A percentile compares a stretch with the other conserved stretches of the same genome.
Conservation (phyloP, 35 echinoderm and acorn worm genomes). For the Holothuria glaberrima region DNA sequence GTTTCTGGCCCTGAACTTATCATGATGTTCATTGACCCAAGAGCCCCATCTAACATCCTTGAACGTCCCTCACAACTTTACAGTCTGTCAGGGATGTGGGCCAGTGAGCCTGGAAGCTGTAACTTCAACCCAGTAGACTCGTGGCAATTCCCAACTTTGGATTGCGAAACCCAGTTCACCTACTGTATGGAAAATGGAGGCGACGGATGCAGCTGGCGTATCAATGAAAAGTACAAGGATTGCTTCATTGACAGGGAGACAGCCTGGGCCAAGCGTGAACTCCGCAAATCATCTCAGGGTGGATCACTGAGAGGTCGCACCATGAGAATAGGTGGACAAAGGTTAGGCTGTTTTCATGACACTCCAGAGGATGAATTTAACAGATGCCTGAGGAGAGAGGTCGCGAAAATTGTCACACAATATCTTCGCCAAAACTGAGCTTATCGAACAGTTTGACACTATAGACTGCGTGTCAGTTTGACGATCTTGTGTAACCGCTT, state of each 20-base stretch:
- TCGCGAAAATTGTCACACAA: conserved; percentile 21
- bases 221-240: conserved; percentile 24
- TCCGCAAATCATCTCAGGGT: not conserved
- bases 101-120: not conserved
- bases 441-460: no score
- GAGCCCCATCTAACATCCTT: not conserved
- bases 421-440: not conserved
- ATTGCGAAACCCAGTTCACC: conserved; percentile 41
- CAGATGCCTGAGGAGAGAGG: conserved; percentile 16
- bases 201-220: not conserved
- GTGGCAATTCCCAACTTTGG: conserved; percentile 31
- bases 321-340: not conserved
- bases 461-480: no score
- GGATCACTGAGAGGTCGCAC: conserved; percentile 16
- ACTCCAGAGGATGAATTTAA: conserved; percentile 6
- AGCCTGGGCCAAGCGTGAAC: conserved; percentile 28
- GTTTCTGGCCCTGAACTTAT: conserved; percentile 40
- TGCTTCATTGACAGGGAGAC: conserved; percentile 42
- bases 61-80: not conserved
- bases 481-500: no score
- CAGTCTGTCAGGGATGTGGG: conserved; percentile 52
- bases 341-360: not conserved
- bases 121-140: conserved; percentile 54
- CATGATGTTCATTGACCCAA: conserved; percentile 22
- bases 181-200: not conserved